Base-by-base conservation (phyloP, 2,888 invertebrate genomes). In the Argynnis bischoffii region DNA sequence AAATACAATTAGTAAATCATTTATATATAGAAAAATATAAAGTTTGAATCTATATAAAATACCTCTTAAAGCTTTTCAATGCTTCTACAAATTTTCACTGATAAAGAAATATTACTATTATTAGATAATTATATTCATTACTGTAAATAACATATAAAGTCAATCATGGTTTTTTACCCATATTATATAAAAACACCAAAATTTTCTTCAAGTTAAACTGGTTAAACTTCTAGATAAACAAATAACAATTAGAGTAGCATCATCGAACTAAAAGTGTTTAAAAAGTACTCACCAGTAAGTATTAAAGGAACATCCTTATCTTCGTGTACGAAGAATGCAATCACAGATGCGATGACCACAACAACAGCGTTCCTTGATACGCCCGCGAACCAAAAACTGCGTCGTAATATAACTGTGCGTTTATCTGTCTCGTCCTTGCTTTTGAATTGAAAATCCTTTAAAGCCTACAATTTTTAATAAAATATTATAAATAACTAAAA, bases 331-430 rank as follows among this genome's bases (percentile, higher is more conserved):
- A 93, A 79, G 77, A 89, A 95, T 0, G 95, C 95, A 3, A 94
- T 74, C 0, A 93, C 79, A 0, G 95, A 93, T 54, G 95, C 94
- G 0, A 94, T 67, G 0, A 96, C 86, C 0, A 96, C 96, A 0
- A 95, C 94, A 1, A 96, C 89, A 0, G 96, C 96, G 80, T 96
- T 96, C 72, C 96, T 93, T 0, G 94, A 93, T 0, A 95, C 95
- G 1, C 95, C 95, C 0, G 93, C 73, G 67, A 95, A 93, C 95
- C 95, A 96, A 13, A 95, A 76, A 16, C 86, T 72, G 72, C 89
- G 93, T 75, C 91, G 93, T 2, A 93, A 63, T 16, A 86, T 74
- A 21, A 81, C 76, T 18, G 83, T 78, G 41, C 82, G 82, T 18
- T 80, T 78, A 21, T 81, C 76, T 73, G 88, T 87, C 75, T 88